Percentiles rank a stretch among this genome's conserved stretches.
Evolutionary conservation across 2,113 vertebrate genomes (phyloP).

Genomic region (Willisornis vidua): DNA sequence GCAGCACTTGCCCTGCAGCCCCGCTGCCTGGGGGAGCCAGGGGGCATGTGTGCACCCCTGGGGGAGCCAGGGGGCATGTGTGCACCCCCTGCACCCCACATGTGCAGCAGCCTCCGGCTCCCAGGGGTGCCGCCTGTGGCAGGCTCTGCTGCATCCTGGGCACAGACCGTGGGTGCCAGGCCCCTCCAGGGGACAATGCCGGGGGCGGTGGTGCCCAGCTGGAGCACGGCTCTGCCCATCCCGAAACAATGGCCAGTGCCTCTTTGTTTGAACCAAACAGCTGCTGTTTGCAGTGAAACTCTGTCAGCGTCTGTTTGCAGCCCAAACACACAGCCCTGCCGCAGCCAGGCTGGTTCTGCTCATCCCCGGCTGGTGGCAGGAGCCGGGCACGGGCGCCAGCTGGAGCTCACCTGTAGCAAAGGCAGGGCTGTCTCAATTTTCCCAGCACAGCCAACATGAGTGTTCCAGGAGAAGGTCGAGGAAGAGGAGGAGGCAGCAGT

Average conservation of each 20-base stretch:
- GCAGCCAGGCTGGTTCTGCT: accelerated
- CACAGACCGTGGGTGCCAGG: neutral
- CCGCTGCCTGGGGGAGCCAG: neutral
- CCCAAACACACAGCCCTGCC: neutral
- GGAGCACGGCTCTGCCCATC: neutral
- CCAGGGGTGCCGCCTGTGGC: accelerated
- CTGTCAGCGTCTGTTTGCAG: slow-evolving; percentile 13
- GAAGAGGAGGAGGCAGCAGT: neutral
- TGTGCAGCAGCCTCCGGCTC: neutral
- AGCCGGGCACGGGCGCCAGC: neutral
- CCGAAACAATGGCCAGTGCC: accelerated
- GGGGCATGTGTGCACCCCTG: accelerated
- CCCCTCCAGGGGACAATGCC: accelerated
- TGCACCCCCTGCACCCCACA: neutral
- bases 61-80: accelerated
- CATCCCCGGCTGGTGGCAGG: neutral
- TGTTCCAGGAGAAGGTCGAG: neutral
- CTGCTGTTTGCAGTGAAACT: slow-evolving; percentile 55
- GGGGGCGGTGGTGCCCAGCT: neutral
- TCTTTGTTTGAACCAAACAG: slow-evolving; percentile 15
- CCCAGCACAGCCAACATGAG: neutral
- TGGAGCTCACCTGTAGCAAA: neutral
- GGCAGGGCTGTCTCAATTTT: neutral
- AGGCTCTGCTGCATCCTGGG: neutral
- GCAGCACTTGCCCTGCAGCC: neutral